Conservation (phyloP, 1,140 invertebrate genomes). For the Dermatophagoides farinae region DNA sequence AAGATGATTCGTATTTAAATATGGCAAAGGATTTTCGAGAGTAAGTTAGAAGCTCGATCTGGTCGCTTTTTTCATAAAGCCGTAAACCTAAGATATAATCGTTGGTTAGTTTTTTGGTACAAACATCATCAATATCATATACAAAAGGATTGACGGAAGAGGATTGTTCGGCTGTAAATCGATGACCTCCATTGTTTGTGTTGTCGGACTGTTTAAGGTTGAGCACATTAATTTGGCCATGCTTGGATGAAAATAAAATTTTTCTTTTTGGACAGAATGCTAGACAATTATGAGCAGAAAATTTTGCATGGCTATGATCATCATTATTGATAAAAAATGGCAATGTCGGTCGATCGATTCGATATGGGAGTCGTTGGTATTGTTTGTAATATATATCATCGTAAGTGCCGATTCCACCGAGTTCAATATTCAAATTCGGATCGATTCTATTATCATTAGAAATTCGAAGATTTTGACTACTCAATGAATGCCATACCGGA, state of each 20-base stretch:
- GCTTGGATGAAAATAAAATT: neutral
- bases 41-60: neutral
- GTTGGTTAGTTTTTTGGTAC: neutral
- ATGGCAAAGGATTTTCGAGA: neutral
- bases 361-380: neutral
- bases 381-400: neutral
- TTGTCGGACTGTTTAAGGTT: neutral
- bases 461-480: neutral
- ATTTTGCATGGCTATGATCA: neutral
- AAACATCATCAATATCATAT: neutral
- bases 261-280: neutral
- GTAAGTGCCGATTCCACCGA: slow-evolving; percentile 1
- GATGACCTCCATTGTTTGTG: no score
- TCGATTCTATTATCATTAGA: neutral
- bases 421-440: neutral
- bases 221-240: neutral
- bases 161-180: neutral
- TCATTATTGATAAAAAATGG: neutral
- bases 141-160: neutral
- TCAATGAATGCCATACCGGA: neutral
- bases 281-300: neutral
- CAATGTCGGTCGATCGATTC: neutral
- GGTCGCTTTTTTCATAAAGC: neutral
- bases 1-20: neutral
- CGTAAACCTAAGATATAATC: neutral